Base-by-base conservation (phyloP, 2,888 invertebrate species). In the Plagiodera versicolora region DNA sequence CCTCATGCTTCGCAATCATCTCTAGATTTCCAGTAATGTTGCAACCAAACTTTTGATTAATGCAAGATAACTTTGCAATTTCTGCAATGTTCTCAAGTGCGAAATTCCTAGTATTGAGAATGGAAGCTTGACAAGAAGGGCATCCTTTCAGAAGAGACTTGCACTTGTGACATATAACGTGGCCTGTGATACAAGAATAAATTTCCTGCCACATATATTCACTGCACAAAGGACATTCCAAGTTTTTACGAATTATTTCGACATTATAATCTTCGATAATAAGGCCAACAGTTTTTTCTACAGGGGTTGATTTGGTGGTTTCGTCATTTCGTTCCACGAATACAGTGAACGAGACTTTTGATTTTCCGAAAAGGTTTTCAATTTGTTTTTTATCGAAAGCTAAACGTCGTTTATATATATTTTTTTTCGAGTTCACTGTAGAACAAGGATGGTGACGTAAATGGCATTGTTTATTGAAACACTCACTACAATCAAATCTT, bases 151-250 rank as follows among this genome's bases (percentile, higher is more conserved):
- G 6, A 5, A 8, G 18, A 2, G 5, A 10, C 18, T 2, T 45
- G 45, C 45, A 45, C 14, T 45, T 45, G 10, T 16, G 4, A 45
- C 45, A 45, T 1, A 45, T 9, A 16, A 45, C 18, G 10, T 45
- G 45, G 3, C 45, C 45, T 18, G 17, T 16, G 2, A 17, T 8
- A n/a, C 45, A 45, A 8, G 18, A 16, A 18, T 17, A 45, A 10
- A 45, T 45, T 5, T n/a, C 5, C n/a, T n/a, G 16, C n/a, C 9
- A 3, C 17, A 45, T 17, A n/a, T 17, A 45, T 45, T 45, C 45
- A 9, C 24, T 53, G 20, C 58, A 58, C 1, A 58, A 35, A 0
- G 45, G 45, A 17, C 45, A 45, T 18, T 45, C 45, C 14, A 45
- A 18, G 18, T 9, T 16, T 17, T 10, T 4, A 17, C 45, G 16